Conservation (phyloP, 1,140 invertebrate genomes). For the Phenacoccus solenopsis region DNA sequence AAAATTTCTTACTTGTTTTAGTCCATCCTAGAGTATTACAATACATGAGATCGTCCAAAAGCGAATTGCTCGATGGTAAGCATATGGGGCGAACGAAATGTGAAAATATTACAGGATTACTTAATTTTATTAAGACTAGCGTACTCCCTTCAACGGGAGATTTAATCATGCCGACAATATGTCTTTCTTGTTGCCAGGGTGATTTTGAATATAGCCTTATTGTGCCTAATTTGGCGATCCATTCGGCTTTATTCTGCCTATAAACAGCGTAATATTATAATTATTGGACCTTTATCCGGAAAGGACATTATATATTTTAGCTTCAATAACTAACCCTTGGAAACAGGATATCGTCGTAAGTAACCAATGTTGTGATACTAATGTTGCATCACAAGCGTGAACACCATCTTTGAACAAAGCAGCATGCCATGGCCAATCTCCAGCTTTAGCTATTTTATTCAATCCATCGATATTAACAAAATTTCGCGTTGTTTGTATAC, state of each 20-base stretch:
- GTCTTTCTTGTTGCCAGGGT: slow-evolving; percentile 74
- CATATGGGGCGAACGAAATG: slow-evolving; percentile 75
- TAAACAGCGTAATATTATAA: too few relatives aligned
- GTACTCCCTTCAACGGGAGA: slow-evolving; percentile 78
- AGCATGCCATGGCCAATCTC: slow-evolving; percentile 83
- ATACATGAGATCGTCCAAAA: slow-evolving; percentile 33
- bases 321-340: slow-evolving; percentile 41
- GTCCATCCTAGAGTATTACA: slow-evolving; percentile 76
- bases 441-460: slow-evolving; percentile 53
- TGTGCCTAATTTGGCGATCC: slow-evolving; percentile 63
- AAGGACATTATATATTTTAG: too few relatives aligned
- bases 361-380: slow-evolving; percentile 66
- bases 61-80: slow-evolving; percentile 38
- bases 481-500: slow-evolving; percentile 45
- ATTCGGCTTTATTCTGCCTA: slow-evolving; percentile 72
- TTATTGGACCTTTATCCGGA: too few relatives aligned
- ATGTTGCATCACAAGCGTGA: slow-evolving; percentile 75
- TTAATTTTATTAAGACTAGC: slow-evolving; percentile 64
- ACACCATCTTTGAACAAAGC: slow-evolving; percentile 67
- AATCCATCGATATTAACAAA: slow-evolving; percentile 39
- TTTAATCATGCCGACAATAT: slow-evolving; percentile 76
- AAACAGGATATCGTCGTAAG: slow-evolving; percentile 80
- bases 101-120: slow-evolving; percentile 56
- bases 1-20: slow-evolving; percentile 42
- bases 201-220: slow-evolving; percentile 60